A percentile compares a stretch with the other conserved stretches of the same genome.
These are phyloP conservation scores for Corynorhinus townsendii DNA, from an alignment of 2,113 vertebrate genomes.

Conservation along the genomic window DNA sequence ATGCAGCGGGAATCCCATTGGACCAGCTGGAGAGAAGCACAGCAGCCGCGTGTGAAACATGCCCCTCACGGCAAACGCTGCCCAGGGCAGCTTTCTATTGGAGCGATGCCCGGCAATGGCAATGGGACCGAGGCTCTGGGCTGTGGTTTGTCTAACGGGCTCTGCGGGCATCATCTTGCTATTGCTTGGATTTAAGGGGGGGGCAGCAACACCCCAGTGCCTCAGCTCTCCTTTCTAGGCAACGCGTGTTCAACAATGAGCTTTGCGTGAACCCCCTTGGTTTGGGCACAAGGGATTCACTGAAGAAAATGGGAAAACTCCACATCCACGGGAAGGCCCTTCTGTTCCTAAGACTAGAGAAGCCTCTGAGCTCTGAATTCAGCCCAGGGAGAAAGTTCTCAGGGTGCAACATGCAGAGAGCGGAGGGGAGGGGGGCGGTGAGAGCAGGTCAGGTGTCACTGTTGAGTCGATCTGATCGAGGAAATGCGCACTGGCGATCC, in stretches of 20 bases:
- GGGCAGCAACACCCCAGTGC: background rate
- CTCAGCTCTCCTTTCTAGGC: background rate
- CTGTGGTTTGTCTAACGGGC: background rate
- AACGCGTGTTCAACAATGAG: background rate
- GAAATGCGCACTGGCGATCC: background rate
- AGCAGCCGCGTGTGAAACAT: background rate
- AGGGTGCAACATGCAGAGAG: background rate
- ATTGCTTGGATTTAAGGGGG: background rate
- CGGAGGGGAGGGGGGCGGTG: background rate
- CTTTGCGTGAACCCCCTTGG: background rate
- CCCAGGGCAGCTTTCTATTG: background rate
- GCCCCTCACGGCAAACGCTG: background rate
- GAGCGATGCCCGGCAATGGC: background rate
- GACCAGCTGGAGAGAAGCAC: background rate
- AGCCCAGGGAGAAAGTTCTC: slow-evolving; percentile 29
- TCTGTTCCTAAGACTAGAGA: slow-evolving; percentile 33
- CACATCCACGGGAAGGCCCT: background rate
- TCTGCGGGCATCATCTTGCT: background rate
- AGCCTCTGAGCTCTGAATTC: background rate
- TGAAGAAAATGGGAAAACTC: background rate
- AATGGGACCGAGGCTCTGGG: background rate
- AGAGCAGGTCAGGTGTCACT: background rate
- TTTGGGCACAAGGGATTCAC: background rate
- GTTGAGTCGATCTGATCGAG: background rate
- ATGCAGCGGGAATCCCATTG: background rate